Conservation (phyloP, 2,888 invertebrate genomes). For the Protophormia terraenovae region DNA sequence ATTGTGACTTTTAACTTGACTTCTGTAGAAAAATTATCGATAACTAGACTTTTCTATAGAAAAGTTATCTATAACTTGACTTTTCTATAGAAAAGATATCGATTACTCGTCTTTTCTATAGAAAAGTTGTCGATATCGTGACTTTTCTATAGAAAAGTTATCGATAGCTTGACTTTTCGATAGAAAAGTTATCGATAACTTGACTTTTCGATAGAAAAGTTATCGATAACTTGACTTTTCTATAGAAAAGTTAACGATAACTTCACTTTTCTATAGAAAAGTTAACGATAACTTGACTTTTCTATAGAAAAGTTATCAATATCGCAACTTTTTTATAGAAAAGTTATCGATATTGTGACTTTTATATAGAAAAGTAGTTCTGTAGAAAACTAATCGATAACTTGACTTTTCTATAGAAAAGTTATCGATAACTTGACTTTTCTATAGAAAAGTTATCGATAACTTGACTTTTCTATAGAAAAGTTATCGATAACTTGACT, state of each 20-base stretch:
- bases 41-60: background rate
- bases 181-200: background rate
- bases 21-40: too few species aligned
- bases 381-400: too few species aligned
- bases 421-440: background rate
- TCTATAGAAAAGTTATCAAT: background rate
- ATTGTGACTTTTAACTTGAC: too few species aligned
- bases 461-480: too few species aligned
- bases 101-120: background rate
- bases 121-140: background rate
- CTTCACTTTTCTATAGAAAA: background rate
- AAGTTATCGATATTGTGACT: background rate
- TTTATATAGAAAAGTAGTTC: too few species aligned
- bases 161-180: background rate
- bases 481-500: too few species aligned
- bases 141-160: background rate
- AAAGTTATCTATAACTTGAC: background rate
- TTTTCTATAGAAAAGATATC: background rate
- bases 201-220: background rate
- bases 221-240: background rate
- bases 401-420: background rate
- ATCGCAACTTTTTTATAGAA: too few species aligned
- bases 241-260: background rate
- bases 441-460: background rate
- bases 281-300: background rate